Evolutionary conservation across 2,888 invertebrate species (phyloP).

Genomic region (Eugnorisma glareosa): DNA sequence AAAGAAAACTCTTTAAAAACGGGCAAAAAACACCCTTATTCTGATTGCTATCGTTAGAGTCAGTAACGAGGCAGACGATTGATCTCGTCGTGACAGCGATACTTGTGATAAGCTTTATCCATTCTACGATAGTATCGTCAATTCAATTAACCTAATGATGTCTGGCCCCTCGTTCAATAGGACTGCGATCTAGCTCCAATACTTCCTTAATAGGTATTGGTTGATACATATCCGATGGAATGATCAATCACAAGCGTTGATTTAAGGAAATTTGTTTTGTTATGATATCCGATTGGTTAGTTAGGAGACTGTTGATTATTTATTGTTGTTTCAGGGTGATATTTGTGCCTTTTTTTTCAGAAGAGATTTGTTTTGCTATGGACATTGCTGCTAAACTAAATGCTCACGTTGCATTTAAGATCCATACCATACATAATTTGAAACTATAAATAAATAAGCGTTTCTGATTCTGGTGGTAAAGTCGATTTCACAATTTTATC

Average conservation of each 20-base stretch:
- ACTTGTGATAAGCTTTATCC: slow-evolving; percentile 83
- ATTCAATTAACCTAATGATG: slow-evolving; percentile 87
- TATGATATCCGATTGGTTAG: slow-evolving; percentile 60
- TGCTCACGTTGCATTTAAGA: background rate
- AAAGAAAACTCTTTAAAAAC: slow-evolving; percentile 57
- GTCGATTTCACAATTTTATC: background rate
- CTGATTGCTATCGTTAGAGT: slow-evolving; percentile 68
- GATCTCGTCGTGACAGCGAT: slow-evolving; percentile 83
- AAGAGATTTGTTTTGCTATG: background rate
- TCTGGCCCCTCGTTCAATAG: slow-evolving; percentile 72
- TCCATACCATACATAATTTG: background rate
- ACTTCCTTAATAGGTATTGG: slow-evolving; percentile 69
- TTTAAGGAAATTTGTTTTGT: slow-evolving; percentile 60
- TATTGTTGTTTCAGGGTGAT: background rate
- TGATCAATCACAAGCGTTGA: slow-evolving; percentile 61
- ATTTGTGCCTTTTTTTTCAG: background rate
- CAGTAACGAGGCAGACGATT: slow-evolving; percentile 82
- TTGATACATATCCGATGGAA: slow-evolving; percentile 66
- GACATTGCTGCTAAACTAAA: background rate
- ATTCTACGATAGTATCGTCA: slow-evolving; percentile 80
- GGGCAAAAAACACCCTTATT: slow-evolving; percentile 64
- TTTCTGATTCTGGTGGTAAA: background rate
- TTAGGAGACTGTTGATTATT: slow-evolving; percentile 23
- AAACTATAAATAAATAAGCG: background rate
- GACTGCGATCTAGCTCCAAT: slow-evolving; percentile 69